Percentiles rank a stretch among this genome's conserved stretches.
phyloP scores from a whole-genome alignment of 2,797 vertebrate genomes.

The Zenarchopterus dispar region DNA sequence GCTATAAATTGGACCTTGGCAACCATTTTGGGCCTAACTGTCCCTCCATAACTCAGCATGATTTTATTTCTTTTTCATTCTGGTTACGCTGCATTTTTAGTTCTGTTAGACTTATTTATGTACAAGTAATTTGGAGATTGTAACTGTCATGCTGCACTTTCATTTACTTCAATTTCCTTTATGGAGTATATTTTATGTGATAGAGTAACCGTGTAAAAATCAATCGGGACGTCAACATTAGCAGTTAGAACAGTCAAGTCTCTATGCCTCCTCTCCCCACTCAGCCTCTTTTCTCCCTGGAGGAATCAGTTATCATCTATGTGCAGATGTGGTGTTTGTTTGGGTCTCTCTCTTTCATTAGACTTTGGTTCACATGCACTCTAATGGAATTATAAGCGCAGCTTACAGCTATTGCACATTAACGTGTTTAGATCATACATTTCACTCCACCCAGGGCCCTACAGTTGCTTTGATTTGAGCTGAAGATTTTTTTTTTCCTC shows the following conservation, averaged over 20 bases:
- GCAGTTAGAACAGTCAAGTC: background rate
- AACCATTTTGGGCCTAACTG: no score
- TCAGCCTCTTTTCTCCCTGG: slow-evolving; percentile 21
- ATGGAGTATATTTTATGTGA: background rate
- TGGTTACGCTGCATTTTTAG: background rate
- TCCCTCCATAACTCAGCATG: no score
- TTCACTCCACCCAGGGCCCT: slow-evolving; percentile 3
- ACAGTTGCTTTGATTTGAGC: slow-evolving; percentile 24
- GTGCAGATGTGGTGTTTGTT: slow-evolving; percentile 26
- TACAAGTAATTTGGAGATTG: background rate
- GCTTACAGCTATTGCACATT: slow-evolving; percentile 27
- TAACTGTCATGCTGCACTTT: background rate
- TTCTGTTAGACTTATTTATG: background rate
- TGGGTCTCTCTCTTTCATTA: slow-evolving; percentile 7
- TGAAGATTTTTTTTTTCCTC: background rate
- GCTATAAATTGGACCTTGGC: no score
- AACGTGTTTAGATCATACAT: slow-evolving; percentile 32
- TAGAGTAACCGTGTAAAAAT: background rate
- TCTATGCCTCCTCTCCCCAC: slow-evolving; percentile 7
- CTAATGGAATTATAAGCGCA: slow-evolving; percentile 20
- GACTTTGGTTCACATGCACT: slow-evolving; percentile 13
- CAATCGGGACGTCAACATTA: background rate
- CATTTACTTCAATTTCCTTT: background rate
- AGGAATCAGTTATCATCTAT: slow-evolving; percentile 27
- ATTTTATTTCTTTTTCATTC: background rate